Evolutionary conservation across 2,113 vertebrate species (phyloP), one percentile per base, ranked within the genome.

Genomic region (Dissostichus mawsoni): DNA sequence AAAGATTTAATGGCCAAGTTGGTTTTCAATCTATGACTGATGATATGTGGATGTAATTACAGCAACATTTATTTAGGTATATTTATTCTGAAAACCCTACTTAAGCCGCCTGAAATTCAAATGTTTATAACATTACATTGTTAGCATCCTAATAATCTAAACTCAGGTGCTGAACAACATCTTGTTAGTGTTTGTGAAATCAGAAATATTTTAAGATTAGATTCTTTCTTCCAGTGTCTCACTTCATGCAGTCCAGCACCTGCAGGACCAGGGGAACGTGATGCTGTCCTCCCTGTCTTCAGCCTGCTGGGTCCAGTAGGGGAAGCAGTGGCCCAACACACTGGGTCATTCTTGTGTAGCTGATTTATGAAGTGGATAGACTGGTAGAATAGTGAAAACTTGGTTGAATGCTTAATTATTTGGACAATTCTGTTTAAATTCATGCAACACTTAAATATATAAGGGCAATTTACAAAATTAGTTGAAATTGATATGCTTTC

Each of bases 301-400:
- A 36, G 33, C 14, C 53, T n/a, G 17, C 50, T 50, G 69, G 11
- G 23, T 18, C 84, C 90, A 90, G 71, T 67, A 83, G 90, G 81
- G 82, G 74, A 71, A 66, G 74, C 69, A 87, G 71, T 80, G 25
- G 8, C 68, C 56, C 41, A 10, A 3, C 9, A 71, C 66, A 18
- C 52, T 47, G 1, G 18, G 1, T 12, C 14, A 5, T 11, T 33
- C 41, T 3, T 3, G 0, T 17, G 33, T n/a, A 4, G 59, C 14
- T 23, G 11, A 11, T 11, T 14, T 3, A 18, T 50, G 9, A 16
- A 33, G 3, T n/a, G 45, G 51, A 29, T 11, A 7, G 12, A 17
- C 18, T 48, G 11, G 1, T 9, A 9, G 13, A 56, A 41, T 23
- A 4, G 2, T 9, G 36, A 36, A 8, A n/a, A 41, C 36, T 41